Evolutionary conservation across 2,888 invertebrate genomes (phyloP).

Genomic region (Pseudanteris insignis): DNA sequence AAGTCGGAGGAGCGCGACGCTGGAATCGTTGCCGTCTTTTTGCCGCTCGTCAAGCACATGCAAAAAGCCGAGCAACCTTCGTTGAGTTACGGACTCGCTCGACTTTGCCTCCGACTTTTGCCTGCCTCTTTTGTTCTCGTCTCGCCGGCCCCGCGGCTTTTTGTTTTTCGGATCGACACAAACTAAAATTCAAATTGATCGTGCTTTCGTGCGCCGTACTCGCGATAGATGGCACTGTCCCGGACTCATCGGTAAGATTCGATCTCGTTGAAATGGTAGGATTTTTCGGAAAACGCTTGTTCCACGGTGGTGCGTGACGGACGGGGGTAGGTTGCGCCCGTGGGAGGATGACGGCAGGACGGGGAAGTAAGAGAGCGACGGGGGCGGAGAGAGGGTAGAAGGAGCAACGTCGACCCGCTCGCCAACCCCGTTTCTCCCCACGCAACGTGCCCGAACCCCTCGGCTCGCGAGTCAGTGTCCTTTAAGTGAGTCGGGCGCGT

Average conservation of each 20-base stretch:
- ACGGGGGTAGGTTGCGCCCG: no score
- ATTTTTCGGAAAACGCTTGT: conserved; percentile 16
- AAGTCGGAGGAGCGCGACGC: conserved; percentile 1
- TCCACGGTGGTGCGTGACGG: neutral
- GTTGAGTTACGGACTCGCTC: neutral
- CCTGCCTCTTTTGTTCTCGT: neutral
- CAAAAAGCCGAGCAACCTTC: conserved; percentile 13
- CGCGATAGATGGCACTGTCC: conserved; percentile 6
- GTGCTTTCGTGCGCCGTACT: neutral
- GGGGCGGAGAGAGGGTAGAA: no score
- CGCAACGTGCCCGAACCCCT: conserved; percentile 9
- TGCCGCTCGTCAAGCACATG: neutral
- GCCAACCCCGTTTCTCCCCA: conserved; percentile 10
- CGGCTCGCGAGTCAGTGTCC: conserved; percentile 59
- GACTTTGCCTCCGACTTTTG: conserved; percentile 7
- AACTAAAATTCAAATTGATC: conserved; percentile 11
- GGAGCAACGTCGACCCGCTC: neutral
- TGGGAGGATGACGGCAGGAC: no score
- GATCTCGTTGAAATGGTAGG: conserved; percentile 1
- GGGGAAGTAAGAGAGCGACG: no score
- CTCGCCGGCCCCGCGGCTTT: no score
- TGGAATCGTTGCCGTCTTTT: conserved; percentile 5
- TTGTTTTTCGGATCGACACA: no score
- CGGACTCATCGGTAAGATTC: no score
- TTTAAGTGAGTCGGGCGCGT: conserved; percentile 59